Evolutionary conservation across 2,888 invertebrate genomes (phyloP).

Genomic region (Dasysyrphus albostriatus): DNA sequence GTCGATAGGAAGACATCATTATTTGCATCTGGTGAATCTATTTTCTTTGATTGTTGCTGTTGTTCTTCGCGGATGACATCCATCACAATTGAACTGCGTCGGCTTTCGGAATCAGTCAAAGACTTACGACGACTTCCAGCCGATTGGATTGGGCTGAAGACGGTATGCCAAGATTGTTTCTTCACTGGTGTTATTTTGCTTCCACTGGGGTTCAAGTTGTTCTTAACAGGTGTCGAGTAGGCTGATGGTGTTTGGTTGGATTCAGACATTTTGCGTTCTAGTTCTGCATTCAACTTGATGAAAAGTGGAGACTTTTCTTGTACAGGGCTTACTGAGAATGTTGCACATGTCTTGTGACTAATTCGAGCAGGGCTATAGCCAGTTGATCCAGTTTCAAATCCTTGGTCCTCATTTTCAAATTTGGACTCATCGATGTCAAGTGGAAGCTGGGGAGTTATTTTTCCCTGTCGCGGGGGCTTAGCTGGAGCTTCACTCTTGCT

Average conservation of each 20-base stretch:
- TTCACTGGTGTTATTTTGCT: slow-evolving; percentile 25
- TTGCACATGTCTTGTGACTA: not conserved
- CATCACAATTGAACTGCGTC: slow-evolving; percentile 81
- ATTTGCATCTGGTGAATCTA: slow-evolving; percentile 3
- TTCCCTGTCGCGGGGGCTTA: slow-evolving; percentile 33
- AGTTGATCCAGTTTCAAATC: slow-evolving; percentile 82
- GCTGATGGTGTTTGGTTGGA: slow-evolving; percentile 73
- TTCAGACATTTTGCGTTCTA: slow-evolving; percentile 38
- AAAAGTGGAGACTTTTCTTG: slow-evolving; percentile 54
- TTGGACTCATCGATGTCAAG: slow-evolving; percentile 34
- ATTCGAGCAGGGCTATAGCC: slow-evolving; percentile 79
- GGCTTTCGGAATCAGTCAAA: slow-evolving; percentile 75
- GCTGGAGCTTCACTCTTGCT: slow-evolving; percentile 35
- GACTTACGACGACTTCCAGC: slow-evolving; percentile 37
- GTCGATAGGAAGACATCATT: slow-evolving; percentile 30
- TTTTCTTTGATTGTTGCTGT: not conserved
- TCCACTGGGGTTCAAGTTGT: not conserved
- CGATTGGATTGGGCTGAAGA: slow-evolving; percentile 58
- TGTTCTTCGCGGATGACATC: slow-evolving; percentile 81
- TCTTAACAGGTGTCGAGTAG: slow-evolving; percentile 80
- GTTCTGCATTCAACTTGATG: slow-evolving; percentile 54
- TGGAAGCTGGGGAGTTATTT: not conserved
- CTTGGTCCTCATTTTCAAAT: slow-evolving; percentile 78
- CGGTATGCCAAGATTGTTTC: slow-evolving; percentile 57
- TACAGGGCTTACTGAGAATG: not conserved